Base-by-base conservation (phyloP, 2,797 vertebrate species). In the Clarias platycephalus region DNA sequence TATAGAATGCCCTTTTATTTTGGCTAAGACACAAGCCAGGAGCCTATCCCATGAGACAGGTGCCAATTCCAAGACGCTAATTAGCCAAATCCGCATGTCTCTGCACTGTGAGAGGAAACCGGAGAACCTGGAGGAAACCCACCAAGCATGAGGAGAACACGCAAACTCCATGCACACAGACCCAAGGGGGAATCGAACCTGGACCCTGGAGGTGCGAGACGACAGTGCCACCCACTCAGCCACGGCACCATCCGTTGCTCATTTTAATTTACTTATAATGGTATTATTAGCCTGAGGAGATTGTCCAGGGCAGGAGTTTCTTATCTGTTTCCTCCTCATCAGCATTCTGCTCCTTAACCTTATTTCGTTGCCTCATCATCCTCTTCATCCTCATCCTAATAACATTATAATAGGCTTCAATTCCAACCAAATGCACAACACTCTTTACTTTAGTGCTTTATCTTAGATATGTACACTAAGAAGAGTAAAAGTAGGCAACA, bases 331-430 rank as follows among this genome's bases (percentile, higher is more conserved):
- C 58, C 67, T 80, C 4, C 55, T 63, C 60, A 63, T 72, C 82
- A 84, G 85, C 86, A 85, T 37, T 68, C 76, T 76, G 55, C 58
- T 4, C 63, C 81, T 71, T 75, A 83, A 75, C 72, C 76, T 81
- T 88, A 85, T 84, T 85, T 71, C 40, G n/a, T 49, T 22, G 18
- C 58, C 4, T 74, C n/a, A 28, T 31, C n/a, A 18, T 57, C 53
- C 20, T n/a, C 37, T n/a, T 24, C 22, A n/a, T 13, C 22, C 13
- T 24, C 70, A 1, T 72, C 4, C 12, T 53, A 72, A 16, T 15
- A 60, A 31, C 34, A 40, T 79, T 63, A 63, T 26, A 40, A n/a
- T 2, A 8, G 24, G 12, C 6, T 79, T 62, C 28, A 18, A 16
- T 71, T 71, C 68, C 5, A 2, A 40, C 34, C 4, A 3, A 70